Evolutionary conservation across 2,888 invertebrate species (phyloP), one percentile per base, ranked within the genome.

Genomic region (Ormyrus thymus): DNA sequence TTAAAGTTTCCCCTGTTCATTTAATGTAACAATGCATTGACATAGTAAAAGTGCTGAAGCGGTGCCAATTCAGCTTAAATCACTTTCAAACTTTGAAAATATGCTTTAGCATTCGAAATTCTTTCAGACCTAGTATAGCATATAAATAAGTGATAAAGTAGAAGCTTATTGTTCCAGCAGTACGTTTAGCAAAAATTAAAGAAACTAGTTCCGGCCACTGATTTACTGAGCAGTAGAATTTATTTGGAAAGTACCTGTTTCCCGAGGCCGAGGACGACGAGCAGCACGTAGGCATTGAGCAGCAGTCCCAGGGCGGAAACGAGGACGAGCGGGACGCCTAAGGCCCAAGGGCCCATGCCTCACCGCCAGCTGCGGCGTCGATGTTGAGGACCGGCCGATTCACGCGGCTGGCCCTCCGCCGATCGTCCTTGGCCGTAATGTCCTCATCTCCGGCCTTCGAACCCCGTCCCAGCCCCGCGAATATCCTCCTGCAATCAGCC

Each of bases 271-370:
- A 95, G 90, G 79, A 95, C 94, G 86, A 95, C 92, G 85, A 95
- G 92, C 56, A 95, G 91, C 86, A 95, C 94, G 89, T 95, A 95
- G 69, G 92, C 93, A 90, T 95, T 95, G 87, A 95, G 92, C 84
- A 95, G 90, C 83, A 95, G 91, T 84, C 95, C 95, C 84, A 94
- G 90, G 84, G 93, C 91, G 87, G 94, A 93, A 90, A 94, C 92
- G 89, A 94, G 92, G 90, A 94, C 93, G 88, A 95, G 92, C 86
- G 94, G 92, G 85, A 94, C 92, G 90, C 92, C 93, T 86, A 94
- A 92, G 89, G 92, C 92, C 90, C 94, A 91, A 89, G 93, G 91
- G 91, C 93, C 92, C 91, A 93, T 93, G 89, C 92, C 93, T 87
- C 83, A 11, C 11, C 55, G 55, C 13, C 53, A 1, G 55, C 8